Percentiles rank a stretch among this genome's conserved stretches.
phyloP scores from a whole-genome alignment of 1,140 invertebrate species.

The Parapsyche elsis region DNA sequence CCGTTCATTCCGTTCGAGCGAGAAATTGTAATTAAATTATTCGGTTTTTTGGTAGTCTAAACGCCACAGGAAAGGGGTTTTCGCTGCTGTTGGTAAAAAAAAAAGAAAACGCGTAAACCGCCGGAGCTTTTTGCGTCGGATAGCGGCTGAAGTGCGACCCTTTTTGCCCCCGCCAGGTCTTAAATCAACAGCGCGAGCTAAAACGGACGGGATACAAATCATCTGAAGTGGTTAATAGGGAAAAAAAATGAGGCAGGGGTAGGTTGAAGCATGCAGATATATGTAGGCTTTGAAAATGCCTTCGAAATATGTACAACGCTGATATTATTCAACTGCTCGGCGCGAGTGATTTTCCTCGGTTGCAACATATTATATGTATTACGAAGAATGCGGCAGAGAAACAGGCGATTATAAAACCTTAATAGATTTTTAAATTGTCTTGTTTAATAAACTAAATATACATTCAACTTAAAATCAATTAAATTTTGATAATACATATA shows the following conservation, averaged over 20 bases:
- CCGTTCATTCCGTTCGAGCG: not conserved
- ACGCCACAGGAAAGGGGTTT: not conserved
- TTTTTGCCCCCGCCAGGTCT: conserved; percentile 5
- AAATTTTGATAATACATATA: too few species aligned
- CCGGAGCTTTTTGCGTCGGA: not conserved
- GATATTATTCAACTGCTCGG: too few species aligned
- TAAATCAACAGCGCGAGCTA: conserved; percentile 14
- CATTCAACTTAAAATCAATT: too few species aligned
- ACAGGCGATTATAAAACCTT: too few species aligned
- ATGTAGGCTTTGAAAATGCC: too few species aligned
- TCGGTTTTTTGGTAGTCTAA: not conserved
- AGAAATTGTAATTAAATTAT: conserved; percentile 10
- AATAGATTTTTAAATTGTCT: too few species aligned
- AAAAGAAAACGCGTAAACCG: not conserved
- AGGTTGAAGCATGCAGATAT: not conserved
- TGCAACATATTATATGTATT: too few species aligned
- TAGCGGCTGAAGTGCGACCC: not conserved
- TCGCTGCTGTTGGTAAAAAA: not conserved
- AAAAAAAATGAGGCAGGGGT: not conserved
- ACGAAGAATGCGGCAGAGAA: too few species aligned
- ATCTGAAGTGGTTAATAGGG: conserved; percentile 34
- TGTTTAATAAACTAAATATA: too few species aligned
- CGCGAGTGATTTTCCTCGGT: too few species aligned
- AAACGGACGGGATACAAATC: conserved; percentile 27
- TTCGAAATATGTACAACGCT: too few species aligned